Conservation (phyloP, 2,797 vertebrate species). For the Chrosomus eos region DNA sequence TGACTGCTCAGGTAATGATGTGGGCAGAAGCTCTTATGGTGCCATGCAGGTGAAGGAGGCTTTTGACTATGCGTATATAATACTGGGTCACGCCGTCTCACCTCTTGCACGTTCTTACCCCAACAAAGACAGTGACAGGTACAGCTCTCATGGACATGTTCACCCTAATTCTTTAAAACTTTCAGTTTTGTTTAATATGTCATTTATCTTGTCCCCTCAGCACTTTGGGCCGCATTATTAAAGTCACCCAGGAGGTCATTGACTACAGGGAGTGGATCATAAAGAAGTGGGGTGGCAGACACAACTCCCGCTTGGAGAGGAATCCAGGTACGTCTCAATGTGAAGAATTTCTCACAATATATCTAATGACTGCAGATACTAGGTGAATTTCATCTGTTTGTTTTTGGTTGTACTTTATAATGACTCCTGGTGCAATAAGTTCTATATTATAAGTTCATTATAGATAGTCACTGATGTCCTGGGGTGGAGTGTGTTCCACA, state of each 20-base stretch:
- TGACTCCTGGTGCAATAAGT: neutral
- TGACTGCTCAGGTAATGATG: slow-evolving; percentile 86
- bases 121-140: slow-evolving; percentile 96
- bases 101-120: slow-evolving; percentile 94
- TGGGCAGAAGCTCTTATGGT: slow-evolving; percentile 95
- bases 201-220: slow-evolving; percentile 68
- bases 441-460: neutral
- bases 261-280: slow-evolving; percentile 97
- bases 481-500: neutral
- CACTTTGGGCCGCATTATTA: slow-evolving; percentile 94
- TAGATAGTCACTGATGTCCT: neutral
- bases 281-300: slow-evolving; percentile 90
- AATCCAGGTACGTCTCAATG: slow-evolving; percentile 75
- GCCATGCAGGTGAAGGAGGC: slow-evolving; percentile 98
- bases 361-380: neutral
- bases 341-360: neutral
- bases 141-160: slow-evolving; percentile 36
- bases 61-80: slow-evolving; percentile 96
- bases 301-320: slow-evolving; percentile 74
- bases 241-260: slow-evolving; percentile 96
- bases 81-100: slow-evolving; percentile 92
- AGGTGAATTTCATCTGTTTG: neutral
- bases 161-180: neutral
- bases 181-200: neutral
- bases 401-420: neutral